A percentile compares a stretch with the other conserved stretches of the same genome.
These are phyloP conservation scores for Poeciliopsis prolifica DNA, from an alignment of 2,113 vertebrate species.

Conservation along the genomic window DNA sequence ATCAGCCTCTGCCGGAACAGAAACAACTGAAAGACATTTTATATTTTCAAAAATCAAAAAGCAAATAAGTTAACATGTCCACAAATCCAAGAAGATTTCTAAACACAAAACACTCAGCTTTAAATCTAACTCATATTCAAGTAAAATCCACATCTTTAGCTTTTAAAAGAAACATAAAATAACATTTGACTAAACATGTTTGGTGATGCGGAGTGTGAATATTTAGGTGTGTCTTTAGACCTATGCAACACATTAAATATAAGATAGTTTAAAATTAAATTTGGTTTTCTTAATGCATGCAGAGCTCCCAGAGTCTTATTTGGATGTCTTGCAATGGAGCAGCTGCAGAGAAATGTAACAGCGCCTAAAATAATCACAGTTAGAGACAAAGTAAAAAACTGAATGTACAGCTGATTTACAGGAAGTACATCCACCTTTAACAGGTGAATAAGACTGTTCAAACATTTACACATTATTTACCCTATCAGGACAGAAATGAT, in stretches of 20 bases:
- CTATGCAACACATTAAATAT: not conserved
- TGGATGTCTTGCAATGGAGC: too few relatives aligned
- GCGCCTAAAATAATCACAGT: not conserved
- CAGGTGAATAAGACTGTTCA: not conserved
- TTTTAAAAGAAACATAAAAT: not conserved
- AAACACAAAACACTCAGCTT: not conserved
- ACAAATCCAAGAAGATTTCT: not conserved
- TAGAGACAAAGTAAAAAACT: conserved; percentile 15
- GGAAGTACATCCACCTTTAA: not conserved
- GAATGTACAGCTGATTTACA: not conserved
- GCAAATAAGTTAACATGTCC: too few relatives aligned
- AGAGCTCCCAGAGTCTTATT: too few relatives aligned
- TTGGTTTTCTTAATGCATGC: not conserved
- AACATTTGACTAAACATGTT: not conserved
- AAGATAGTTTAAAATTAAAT: not conserved
- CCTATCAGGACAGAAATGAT: too few relatives aligned
- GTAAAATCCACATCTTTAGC: not conserved
- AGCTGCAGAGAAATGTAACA: too few relatives aligned
- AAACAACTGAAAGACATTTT: too few relatives aligned
- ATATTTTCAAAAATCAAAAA: too few relatives aligned
- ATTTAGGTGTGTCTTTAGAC: not conserved
- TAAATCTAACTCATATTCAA: not conserved
- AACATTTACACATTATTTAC: conserved; percentile 11
- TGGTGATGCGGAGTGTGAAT: not conserved
- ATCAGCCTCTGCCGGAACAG: too few relatives aligned